A percentile compares a stretch with the other conserved stretches of the same genome.
Evolutionary conservation across 2,797 vertebrate species (phyloP).

Genomic region (Gorsachius magnificus): DNA sequence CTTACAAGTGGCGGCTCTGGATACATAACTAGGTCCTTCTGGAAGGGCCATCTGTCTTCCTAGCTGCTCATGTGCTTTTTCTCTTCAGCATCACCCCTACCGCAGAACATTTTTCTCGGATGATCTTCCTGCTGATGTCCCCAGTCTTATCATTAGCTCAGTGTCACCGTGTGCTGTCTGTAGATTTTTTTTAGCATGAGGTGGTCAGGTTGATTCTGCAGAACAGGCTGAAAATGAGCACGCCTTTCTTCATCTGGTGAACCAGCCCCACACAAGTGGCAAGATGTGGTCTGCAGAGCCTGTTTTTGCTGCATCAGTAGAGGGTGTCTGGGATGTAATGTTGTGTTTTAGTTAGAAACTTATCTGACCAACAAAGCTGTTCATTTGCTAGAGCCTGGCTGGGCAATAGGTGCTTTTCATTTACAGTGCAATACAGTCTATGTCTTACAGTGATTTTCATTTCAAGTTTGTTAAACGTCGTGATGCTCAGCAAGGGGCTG

Average conservation of each 20-base stretch:
- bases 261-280: neutral
- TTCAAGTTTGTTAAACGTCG: neutral
- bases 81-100: neutral
- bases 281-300: neutral
- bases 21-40: neutral
- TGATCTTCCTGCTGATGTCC: neutral
- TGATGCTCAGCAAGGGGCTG: neutral
- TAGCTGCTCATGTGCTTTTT: neutral
- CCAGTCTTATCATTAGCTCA: neutral
- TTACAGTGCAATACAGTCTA: neutral
- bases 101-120: neutral
- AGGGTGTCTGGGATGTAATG: neutral
- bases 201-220: neutral
- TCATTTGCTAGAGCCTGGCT: neutral
- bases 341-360: neutral
- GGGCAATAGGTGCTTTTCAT: neutral
- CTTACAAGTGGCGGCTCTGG: neutral
- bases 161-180: neutral
- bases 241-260: neutral
- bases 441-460: neutral
- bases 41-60: constrained; percentile 9
- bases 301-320: neutral
- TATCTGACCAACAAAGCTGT: neutral
- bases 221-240: neutral
- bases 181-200: neutral